A percentile compares a stretch with the other conserved stretches of the same genome.
These are phyloP conservation scores for Noctua janthe DNA, from an alignment of 2,888 invertebrate species.

Conservation along the genomic window DNA sequence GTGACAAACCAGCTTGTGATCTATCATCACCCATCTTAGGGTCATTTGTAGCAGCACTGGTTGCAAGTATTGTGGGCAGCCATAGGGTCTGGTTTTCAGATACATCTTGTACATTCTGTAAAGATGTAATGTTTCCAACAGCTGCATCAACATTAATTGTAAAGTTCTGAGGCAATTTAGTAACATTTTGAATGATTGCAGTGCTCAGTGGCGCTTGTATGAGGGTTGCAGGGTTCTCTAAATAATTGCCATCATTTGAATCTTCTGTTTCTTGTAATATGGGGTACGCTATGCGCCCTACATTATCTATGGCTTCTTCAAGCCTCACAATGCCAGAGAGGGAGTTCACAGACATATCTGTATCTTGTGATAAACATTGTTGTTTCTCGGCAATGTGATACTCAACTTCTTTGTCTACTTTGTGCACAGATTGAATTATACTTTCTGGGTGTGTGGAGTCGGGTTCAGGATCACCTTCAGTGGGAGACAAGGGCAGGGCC, in stretches of 20 bases:
- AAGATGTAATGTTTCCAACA: constrained; percentile 86
- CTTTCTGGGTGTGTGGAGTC: constrained; percentile 88
- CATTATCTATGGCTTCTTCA: constrained; percentile 85
- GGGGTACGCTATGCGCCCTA: constrained; percentile 84
- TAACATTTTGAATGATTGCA: constrained; percentile 87
- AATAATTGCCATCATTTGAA: constrained; percentile 83
- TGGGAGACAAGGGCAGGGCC: constrained; percentile 83
- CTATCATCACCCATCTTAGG: constrained; percentile 83
- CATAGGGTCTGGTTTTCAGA: constrained; percentile 86
- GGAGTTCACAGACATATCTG: constrained; percentile 85
- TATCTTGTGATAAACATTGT: constrained; percentile 55
- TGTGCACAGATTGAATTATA: constrained; percentile 84
- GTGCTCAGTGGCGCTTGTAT: constrained; percentile 86
- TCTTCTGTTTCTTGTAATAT: constrained; percentile 85
- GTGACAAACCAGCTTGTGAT: constrained; percentile 83
- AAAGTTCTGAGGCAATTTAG: constrained; percentile 87
- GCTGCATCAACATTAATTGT: constrained; percentile 88
- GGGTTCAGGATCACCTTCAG: constrained; percentile 85
- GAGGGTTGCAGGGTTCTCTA: constrained; percentile 83
- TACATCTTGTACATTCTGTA: constrained; percentile 88
- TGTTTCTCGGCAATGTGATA: constrained; percentile 85
- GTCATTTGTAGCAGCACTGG: constrained; percentile 80
- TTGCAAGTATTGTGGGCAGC: constrained; percentile 87
- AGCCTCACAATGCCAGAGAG: constrained; percentile 86
- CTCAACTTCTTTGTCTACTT: constrained; percentile 85